Conservation (phyloP, 1,140 invertebrate genomes). For the Dicyema japonicum region DNA sequence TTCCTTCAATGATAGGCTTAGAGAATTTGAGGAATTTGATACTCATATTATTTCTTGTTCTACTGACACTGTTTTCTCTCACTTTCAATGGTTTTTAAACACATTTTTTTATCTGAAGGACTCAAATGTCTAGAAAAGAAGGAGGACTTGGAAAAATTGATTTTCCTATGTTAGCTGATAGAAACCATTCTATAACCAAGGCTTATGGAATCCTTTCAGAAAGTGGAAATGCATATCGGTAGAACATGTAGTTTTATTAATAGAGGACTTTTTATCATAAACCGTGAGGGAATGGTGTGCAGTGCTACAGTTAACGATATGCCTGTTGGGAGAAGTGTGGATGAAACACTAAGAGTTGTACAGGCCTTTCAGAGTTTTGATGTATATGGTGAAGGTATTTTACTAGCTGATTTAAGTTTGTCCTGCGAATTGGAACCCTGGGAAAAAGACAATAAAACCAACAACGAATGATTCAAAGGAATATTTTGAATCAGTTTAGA, state of each 20-base stretch:
- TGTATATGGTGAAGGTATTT: constrained; percentile 43
- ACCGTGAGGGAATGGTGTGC: constrained; percentile 31
- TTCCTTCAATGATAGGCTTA: constrained; percentile 40
- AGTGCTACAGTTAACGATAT: constrained; percentile 32
- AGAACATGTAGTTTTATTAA: too few species aligned
- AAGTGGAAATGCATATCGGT: too few species aligned
- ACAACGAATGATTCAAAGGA: constrained; percentile 11
- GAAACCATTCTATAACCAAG: constrained; percentile 44
- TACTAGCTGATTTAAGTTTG: constrained; percentile 11
- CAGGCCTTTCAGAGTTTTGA: constrained; percentile 71
- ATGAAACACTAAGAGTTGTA: constrained; percentile 51
- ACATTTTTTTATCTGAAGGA: too few species aligned
- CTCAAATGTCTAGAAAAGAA: constrained; percentile 41
- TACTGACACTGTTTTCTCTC: constrained; percentile 67
- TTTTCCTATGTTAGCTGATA: constrained; percentile 74
- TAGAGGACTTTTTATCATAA: constrained; percentile 25
- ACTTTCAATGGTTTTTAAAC: constrained; percentile 71
- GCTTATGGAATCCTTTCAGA: constrained; percentile 68
- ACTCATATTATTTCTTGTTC: constrained; percentile 38
- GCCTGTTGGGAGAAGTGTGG: constrained; percentile 59
- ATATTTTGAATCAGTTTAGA: constrained; percentile 19
- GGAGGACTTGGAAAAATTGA: constrained; percentile 76
- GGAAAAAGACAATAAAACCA: constrained; percentile 18
- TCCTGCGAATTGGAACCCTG: constrained; percentile 18
- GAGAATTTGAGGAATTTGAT: constrained; percentile 36